Conservation (phyloP, 2,797 vertebrate genomes). For the Sebastes matsubarae region DNA sequence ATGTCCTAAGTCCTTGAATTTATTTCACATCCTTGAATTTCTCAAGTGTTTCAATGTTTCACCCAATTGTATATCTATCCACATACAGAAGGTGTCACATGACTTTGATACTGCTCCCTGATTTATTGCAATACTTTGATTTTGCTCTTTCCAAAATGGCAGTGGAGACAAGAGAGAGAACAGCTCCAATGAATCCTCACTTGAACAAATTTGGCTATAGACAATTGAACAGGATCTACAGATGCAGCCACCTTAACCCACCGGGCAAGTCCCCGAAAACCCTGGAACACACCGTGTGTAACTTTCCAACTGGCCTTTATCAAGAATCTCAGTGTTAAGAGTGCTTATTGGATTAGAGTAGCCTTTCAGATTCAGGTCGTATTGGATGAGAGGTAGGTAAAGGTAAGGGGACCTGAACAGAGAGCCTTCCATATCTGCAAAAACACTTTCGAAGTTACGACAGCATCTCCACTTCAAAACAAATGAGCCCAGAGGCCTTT, state of each 20-base stretch:
- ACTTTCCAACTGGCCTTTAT: constrained; percentile 15
- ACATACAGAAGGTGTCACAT: not conserved
- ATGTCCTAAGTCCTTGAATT: constrained; percentile 43
- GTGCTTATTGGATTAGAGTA: constrained; percentile 41
- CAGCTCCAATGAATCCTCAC: not conserved
- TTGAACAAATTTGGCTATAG: not conserved
- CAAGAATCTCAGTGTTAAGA: constrained; percentile 20
- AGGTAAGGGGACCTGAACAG: constrained; percentile 23
- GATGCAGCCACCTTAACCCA: not conserved
- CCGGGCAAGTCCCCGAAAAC: constrained; percentile 1
- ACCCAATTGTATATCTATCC: not conserved
- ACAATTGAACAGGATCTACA: constrained; percentile 1
- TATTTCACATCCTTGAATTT: constrained; percentile 28
- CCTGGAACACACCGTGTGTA: constrained; percentile 17
- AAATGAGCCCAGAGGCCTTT: not conserved
- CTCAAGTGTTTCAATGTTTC: not conserved
- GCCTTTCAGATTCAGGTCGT: constrained; percentile 43
- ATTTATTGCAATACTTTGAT: not conserved
- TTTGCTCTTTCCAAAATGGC: not conserved
- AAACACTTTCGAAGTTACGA: not conserved
- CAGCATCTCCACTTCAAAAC: not conserved
- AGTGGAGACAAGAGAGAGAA: not conserved
- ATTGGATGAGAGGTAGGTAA: constrained; percentile 24
- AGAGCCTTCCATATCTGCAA: not conserved
- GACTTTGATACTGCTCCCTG: not conserved